Conservation (phyloP, 2,888 invertebrate genomes). For the Mythimna impura region DNA sequence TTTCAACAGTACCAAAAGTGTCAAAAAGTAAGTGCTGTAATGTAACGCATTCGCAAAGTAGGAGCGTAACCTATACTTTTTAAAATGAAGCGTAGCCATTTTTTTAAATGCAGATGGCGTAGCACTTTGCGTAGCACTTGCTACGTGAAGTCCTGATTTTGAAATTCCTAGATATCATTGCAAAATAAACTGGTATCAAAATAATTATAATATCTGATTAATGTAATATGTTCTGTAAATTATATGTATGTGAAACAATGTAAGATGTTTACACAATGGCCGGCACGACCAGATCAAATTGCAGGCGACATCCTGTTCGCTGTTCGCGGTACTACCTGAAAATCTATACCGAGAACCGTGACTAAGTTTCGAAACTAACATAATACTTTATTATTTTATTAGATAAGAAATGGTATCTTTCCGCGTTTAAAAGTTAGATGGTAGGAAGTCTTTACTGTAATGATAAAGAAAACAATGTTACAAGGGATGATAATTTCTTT, state of each 20-base stretch:
- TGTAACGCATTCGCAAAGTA: not conserved
- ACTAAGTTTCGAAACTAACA: conserved; percentile 49
- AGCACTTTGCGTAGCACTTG: conserved; percentile 26
- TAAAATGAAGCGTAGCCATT: not conserved
- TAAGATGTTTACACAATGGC: conserved; percentile 59
- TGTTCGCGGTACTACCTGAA: conserved; percentile 61
- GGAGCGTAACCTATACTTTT: not conserved
- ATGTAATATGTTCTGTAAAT: not conserved
- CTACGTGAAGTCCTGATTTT: not conserved
- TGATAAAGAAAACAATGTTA: not conserved
- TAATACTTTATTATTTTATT: conserved; percentile 2
- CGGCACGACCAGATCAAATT: conserved; percentile 65
- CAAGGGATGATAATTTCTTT: too few species aligned
- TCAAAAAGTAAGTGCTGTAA: not conserved
- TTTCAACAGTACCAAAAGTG: too few species aligned
- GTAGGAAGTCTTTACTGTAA: not conserved
- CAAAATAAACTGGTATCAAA: not conserved
- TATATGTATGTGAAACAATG: conserved; percentile 65
- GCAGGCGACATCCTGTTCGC: conserved; percentile 71
- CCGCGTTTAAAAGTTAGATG: not conserved
- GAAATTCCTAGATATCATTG: not conserved
- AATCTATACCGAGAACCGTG: conserved; percentile 60
- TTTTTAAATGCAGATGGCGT: not conserved
- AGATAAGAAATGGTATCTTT: not conserved
- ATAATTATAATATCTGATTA: not conserved